Conservation (phyloP, 2,888 invertebrate genomes). For the Drosophila tanythrix region DNA sequence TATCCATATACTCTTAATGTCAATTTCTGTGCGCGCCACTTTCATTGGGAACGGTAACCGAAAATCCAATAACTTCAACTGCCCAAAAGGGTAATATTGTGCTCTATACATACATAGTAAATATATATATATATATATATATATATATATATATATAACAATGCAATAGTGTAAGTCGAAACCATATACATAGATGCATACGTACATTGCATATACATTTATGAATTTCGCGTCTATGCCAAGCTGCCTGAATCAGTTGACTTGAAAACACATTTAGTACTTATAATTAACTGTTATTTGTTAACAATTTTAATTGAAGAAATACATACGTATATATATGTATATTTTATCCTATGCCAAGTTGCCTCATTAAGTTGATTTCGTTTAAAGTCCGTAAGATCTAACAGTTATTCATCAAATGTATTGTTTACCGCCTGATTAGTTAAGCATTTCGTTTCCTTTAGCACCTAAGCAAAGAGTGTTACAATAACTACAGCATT, state of each 20-base stretch:
- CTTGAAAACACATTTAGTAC: slow-evolving; percentile 31
- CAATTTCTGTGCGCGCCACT: slow-evolving; percentile 68
- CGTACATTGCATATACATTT: slow-evolving; percentile 8
- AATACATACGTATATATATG: slow-evolving; percentile 1
- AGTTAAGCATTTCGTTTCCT: slow-evolving; percentile 35
- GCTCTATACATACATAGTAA: slow-evolving; percentile 15
- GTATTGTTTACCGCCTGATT: slow-evolving; percentile 13
- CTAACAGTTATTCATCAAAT: slow-evolving; percentile 19
- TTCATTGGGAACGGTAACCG: slow-evolving; percentile 28
- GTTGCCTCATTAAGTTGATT: slow-evolving; percentile 41
- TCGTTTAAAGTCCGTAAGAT: slow-evolving; percentile 17
- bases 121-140: slow-evolving; percentile 10
- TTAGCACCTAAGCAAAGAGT: slow-evolving; percentile 66
- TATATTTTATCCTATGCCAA: slow-evolving; percentile 26
- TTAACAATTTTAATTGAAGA: slow-evolving; percentile 9
- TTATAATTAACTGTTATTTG: slow-evolving; percentile 29
- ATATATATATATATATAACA: slow-evolving; percentile 18
- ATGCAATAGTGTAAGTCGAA: slow-evolving; percentile 33
- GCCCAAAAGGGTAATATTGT: slow-evolving; percentile 11
- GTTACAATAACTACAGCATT: slow-evolving; percentile 74
- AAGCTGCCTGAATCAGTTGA: slow-evolving; percentile 66
- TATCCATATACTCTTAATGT: slow-evolving; percentile 64
- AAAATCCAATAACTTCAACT: slow-evolving; percentile 17
- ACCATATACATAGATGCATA: slow-evolving; percentile 18
- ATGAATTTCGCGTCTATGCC: slow-evolving; percentile 67